Percentiles rank a stretch among this genome's conserved stretches.
These are phyloP conservation scores for Drosophila pseudotalamancana DNA, from an alignment of 2,888 invertebrate genomes.

Conservation along the genomic window DNA sequence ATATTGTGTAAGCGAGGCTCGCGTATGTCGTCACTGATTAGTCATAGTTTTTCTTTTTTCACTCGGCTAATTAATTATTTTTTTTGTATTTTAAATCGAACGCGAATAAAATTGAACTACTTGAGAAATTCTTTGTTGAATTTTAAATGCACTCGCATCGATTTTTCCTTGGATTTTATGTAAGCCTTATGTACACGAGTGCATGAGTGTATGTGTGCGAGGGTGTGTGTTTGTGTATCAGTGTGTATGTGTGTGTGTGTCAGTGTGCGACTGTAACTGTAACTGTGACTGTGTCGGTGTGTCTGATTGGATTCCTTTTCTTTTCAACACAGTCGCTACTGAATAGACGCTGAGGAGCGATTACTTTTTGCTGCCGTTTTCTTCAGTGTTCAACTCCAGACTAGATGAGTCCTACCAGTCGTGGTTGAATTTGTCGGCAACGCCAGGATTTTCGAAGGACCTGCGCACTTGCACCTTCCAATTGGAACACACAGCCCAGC, in stretches of 20 bases:
- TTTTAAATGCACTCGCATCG: slow-evolving; percentile 74
- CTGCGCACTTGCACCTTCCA: slow-evolving; percentile 81
- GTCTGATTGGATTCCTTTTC: slow-evolving; percentile 75
- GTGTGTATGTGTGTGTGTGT: slow-evolving; percentile 50
- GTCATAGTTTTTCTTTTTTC: slow-evolving; percentile 75
- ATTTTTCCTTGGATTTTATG: slow-evolving; percentile 76
- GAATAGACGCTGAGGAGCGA: slow-evolving; percentile 60
- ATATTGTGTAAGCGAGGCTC: slow-evolving; percentile 81
- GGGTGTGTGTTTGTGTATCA: slow-evolving; percentile 34
- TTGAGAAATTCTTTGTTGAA: slow-evolving; percentile 49
- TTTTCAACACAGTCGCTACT: slow-evolving; percentile 68
- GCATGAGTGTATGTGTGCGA: slow-evolving; percentile 40
- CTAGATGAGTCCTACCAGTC: slow-evolving; percentile 81
- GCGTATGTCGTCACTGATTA: slow-evolving; percentile 82
- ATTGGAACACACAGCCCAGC: slow-evolving; percentile 53
- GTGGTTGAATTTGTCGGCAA: slow-evolving; percentile 62
- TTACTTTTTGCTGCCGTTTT: slow-evolving; percentile 81
- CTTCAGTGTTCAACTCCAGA: slow-evolving; percentile 83
- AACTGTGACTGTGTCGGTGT: slow-evolving; percentile 43
- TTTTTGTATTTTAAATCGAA: slow-evolving; percentile 14
- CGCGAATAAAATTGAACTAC: slow-evolving; percentile 19
- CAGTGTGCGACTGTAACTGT: slow-evolving; percentile 39
- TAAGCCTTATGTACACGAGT: slow-evolving; percentile 61
- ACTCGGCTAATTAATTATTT: slow-evolving; percentile 42
- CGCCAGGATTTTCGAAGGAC: slow-evolving; percentile 81